phyloP scores from a whole-genome alignment of 2,888 invertebrate genomes.

The Lasiommata megera region DNA sequence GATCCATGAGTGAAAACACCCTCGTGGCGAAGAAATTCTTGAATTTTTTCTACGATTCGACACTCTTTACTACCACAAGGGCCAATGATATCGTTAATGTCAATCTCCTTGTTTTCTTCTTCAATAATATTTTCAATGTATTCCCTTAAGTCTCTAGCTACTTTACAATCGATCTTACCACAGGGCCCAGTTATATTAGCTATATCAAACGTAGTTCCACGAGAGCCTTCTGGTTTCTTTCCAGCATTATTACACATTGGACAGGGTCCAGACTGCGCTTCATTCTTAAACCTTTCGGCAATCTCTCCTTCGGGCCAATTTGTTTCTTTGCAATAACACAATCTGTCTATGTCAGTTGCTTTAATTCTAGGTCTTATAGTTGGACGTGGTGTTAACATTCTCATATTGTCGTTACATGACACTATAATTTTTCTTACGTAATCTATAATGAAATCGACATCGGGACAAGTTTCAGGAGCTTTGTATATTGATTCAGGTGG shows the following conservation, averaged over 20 bases:
- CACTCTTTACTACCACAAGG: conserved; percentile 72
- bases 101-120: conserved; percentile 61
- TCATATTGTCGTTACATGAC: conserved; percentile 74
- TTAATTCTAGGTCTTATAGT: conserved; percentile 62
- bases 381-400: conserved; percentile 69
- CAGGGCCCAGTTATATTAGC: conserved; percentile 72
- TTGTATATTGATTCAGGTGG: conserved; percentile 64
- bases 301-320: conserved; percentile 61
- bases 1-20: conserved; percentile 52
- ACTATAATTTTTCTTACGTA: conserved; percentile 68
- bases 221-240: conserved; percentile 38
- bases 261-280: conserved; percentile 57
- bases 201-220: conserved; percentile 55
- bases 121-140: conserved; percentile 66
- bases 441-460: conserved; percentile 64
- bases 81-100: conserved; percentile 59
- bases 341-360: conserved; percentile 69
- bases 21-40: conserved; percentile 62
- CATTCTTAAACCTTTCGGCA: conserved; percentile 60
- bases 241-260: conserved; percentile 57
- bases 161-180: conserved; percentile 66
- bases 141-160: conserved; percentile 64
- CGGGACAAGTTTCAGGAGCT: conserved; percentile 64
- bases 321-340: conserved; percentile 67
- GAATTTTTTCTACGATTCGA: conserved; percentile 61